These are phyloP conservation scores for Sebastes glaucus DNA, from an alignment of 2,797 vertebrate species.

Conservation along the genomic window DNA sequence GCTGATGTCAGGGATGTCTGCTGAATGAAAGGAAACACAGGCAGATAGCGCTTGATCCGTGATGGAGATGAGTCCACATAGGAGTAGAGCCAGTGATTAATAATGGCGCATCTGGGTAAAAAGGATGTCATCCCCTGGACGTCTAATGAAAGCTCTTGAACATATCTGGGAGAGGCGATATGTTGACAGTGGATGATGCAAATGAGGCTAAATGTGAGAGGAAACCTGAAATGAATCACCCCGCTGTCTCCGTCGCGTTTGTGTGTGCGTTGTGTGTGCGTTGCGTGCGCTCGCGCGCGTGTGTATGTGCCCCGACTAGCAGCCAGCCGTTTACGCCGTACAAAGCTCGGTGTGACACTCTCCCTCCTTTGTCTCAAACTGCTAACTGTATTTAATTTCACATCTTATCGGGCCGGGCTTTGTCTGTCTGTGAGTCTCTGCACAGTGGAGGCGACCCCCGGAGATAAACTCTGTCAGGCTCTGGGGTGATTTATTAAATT, in stretches of 20 bases:
- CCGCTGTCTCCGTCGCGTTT: slow-evolving; percentile 67
- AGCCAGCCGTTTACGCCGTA: slow-evolving; percentile 75
- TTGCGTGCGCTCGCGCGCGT: neutral
- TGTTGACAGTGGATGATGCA: slow-evolving; percentile 85
- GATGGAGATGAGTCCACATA: slow-evolving; percentile 83
- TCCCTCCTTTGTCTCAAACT: slow-evolving; percentile 82
- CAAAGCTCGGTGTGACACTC: slow-evolving; percentile 81
- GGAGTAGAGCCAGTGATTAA: slow-evolving; percentile 81
- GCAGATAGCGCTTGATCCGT: slow-evolving; percentile 83
- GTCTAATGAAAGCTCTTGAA: slow-evolving; percentile 85
- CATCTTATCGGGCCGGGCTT: slow-evolving; percentile 84
- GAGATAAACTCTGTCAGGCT: slow-evolving; percentile 91
- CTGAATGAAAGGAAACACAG: slow-evolving; percentile 81
- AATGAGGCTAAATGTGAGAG: slow-evolving; percentile 86
- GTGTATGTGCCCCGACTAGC: slow-evolving; percentile 51
- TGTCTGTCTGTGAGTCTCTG: slow-evolving; percentile 85
- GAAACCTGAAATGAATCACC: slow-evolving; percentile 85
- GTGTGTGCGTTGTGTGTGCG: slow-evolving; percentile 35
- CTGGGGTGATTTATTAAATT: slow-evolving; percentile 90
- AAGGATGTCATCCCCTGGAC: slow-evolving; percentile 82
- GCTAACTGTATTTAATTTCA: slow-evolving; percentile 90
- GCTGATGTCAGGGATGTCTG: slow-evolving; percentile 82
- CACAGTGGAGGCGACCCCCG: slow-evolving; percentile 84
- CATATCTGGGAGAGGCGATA: slow-evolving; percentile 78
- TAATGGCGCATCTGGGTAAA: slow-evolving; percentile 77